Conservation (phyloP, 2,113 vertebrate genomes). For the Chinchilla lanigera region DNA sequence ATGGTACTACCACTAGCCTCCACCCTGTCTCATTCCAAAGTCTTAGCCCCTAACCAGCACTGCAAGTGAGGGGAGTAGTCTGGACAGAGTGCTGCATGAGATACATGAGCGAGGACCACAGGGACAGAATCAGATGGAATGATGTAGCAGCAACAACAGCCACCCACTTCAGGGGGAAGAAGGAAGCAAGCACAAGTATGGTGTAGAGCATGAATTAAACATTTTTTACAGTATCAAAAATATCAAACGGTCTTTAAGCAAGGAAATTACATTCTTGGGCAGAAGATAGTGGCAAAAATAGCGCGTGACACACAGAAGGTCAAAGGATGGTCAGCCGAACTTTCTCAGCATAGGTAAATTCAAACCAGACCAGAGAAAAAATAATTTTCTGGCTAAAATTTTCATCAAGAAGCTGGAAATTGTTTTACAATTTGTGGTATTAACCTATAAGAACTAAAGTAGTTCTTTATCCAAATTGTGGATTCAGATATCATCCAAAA, state of each 20-base stretch:
- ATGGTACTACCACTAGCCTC: not conserved
- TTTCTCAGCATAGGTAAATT: not conserved
- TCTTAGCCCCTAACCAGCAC: not conserved
- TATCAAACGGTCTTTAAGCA: constrained; percentile 13
- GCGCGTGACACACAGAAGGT: not conserved
- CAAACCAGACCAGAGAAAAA: constrained; percentile 15
- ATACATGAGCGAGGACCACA: not conserved
- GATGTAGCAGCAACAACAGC: not conserved
- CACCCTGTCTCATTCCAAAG: not conserved
- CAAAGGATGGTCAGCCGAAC: not conserved
- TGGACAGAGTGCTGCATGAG: not conserved
- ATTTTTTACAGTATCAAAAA: constrained; percentile 1
- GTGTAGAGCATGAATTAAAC: constrained; percentile 38
- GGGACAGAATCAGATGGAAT: not conserved
- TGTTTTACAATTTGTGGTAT: constrained; percentile 15
- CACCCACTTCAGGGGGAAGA: not conserved
- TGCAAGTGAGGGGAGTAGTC: not conserved
- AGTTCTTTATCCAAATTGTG: not conserved
- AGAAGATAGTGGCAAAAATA: constrained; percentile 16
- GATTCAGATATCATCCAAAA: constrained; percentile 11
- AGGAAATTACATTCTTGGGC: not conserved
- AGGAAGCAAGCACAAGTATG: constrained; percentile 30
- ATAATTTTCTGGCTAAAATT: constrained; percentile 12
- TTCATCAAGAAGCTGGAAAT: constrained; percentile 27
- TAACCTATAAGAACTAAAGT: constrained; percentile 46